Percentiles rank a stretch among this genome's conserved stretches.
phyloP scores from a whole-genome alignment of 2,797 vertebrate genomes.

The Pygocentrus nattereri region DNA sequence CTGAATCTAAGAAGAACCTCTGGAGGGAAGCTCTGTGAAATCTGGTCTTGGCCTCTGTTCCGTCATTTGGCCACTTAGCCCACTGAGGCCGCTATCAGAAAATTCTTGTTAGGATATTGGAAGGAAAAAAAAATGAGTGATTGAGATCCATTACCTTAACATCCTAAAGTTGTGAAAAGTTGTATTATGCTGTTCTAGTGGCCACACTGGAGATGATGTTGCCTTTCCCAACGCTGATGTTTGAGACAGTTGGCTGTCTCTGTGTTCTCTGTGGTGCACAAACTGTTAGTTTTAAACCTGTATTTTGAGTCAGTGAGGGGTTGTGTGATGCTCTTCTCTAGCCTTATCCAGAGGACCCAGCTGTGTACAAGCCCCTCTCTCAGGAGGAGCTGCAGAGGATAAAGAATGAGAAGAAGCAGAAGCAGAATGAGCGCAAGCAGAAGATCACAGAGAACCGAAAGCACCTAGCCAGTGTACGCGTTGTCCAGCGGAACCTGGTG shows the following conservation, averaged over 20 bases:
- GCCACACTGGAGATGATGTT: neutral
- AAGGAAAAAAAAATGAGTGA: too few species aligned
- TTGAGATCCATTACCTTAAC: too few species aligned
- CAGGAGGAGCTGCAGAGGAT: conserved; percentile 92
- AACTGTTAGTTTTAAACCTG: neutral
- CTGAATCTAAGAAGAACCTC: too few species aligned
- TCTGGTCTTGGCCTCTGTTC: too few species aligned
- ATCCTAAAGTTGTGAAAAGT: too few species aligned
- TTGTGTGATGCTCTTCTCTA: conserved; percentile 54
- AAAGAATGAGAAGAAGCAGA: conserved; percentile 93
- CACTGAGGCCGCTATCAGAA: too few species aligned
- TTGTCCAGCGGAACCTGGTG: conserved; percentile 91
- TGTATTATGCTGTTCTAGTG: neutral
- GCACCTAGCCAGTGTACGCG: conserved; percentile 89
- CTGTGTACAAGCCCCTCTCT: conserved; percentile 91
- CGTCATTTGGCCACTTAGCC: too few species aligned
- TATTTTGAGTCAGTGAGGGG: neutral
- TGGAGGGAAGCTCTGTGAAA: too few species aligned
- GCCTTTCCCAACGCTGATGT: neutral
- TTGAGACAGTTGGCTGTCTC: neutral
- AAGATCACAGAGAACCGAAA: conserved; percentile 93
- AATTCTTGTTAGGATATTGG: too few species aligned
- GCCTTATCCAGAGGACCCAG: conserved; percentile 93
- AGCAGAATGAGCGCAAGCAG: conserved; percentile 91
- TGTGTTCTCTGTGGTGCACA: neutral